Base-by-base conservation (phyloP, 2,888 invertebrate species). In the Sesia bembeciformis region DNA sequence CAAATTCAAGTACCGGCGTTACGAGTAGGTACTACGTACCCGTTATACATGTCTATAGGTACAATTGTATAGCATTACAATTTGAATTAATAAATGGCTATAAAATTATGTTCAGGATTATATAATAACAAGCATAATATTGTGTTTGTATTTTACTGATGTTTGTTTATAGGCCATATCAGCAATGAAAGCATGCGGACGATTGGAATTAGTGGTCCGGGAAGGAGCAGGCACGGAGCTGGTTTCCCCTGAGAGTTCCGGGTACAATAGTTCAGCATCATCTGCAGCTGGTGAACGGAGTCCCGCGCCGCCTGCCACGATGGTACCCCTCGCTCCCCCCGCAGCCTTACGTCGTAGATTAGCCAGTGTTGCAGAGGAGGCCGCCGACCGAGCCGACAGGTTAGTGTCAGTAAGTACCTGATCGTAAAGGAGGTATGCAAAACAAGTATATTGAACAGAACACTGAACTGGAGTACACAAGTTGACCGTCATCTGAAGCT, bases 201-300 rank as follows among this genome's bases (percentile, higher is more conserved):
- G 95, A 42, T 89, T 97, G 56, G 94, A 95, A 67, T 90, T 97
- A 68, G 80, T 94, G 38, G 91, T 97, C 40, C 91, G 94, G 52
- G 95, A 95, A 70, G 94, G 94, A 4, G 94, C 94, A 0, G 96
- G 96, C 51, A 91, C 93, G 5, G 95, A 95, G 74, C 84, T 95
- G 49, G 95, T 95, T 67, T 94, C 95, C 0, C 94, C 94, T 5
- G 95, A 95, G 80, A 95, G 95, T 52, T 95, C 94, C 55, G 95
- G 95, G 4, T 95, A 95, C 84, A 95, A 95, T 72, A 95, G 95
- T 69, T 95, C 95, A 0, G 94, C 95, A n/a, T 95, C 95, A 60
- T 94, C 94, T 40, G 93, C 95, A 1, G 95, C 95, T 0, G 89
- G 89, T 0, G 95, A 95, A 70, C 91, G 93, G 61, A 93, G 93